Base-by-base conservation (phyloP, 2,888 invertebrate species). In the Hedya salicella region DNA sequence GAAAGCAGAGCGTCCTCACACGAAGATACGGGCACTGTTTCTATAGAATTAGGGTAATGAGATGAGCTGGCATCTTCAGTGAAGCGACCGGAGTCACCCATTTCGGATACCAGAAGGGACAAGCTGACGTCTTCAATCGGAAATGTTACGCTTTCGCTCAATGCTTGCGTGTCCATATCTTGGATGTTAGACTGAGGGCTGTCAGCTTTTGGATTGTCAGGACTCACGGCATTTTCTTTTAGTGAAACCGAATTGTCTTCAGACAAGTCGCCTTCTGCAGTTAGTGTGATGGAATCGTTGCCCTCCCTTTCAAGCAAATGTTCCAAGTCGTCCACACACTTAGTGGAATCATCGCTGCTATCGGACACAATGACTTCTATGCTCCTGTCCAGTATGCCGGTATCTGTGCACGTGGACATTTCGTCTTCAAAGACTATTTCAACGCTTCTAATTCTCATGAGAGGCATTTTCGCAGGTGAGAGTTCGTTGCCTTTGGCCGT, bases 361-460 rank as follows among this genome's bases (percentile, higher is more conserved):
- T 91, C 91, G 0, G 91, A 86, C 0, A 79, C 74, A 3, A 87
- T 69, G 4, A 91, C 72, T 64, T 91, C 91, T 2, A 91, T 75
- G 62, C 87, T 88, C 50, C 84, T 81, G 62, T 91, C 91, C 11
- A 90, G 71, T 11, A 87, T 71, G 2, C 82, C 86, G 0, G 87
- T 87, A 68, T 91, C 90, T 0, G 87, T 87, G 70, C 88, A 91
- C 39, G 89, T 81, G 32, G 91, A 91, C 82, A 91, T 82, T 79
- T 91, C 92, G 62, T 91, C 91, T 73, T 92, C 91, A 73, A 91
- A 92, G 1, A 91, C 88, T 11, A 92, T 92, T 78, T 92, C 91
- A 62, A 92, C 91, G 74, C 92, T 92, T 60, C 91, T 77, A 62
- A 91, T 92, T 69, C 91, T 85, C 90, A 91, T 90, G 5, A 91